Conservation (phyloP, 2,113 vertebrate genomes). For the Zosterops lateralis region DNA sequence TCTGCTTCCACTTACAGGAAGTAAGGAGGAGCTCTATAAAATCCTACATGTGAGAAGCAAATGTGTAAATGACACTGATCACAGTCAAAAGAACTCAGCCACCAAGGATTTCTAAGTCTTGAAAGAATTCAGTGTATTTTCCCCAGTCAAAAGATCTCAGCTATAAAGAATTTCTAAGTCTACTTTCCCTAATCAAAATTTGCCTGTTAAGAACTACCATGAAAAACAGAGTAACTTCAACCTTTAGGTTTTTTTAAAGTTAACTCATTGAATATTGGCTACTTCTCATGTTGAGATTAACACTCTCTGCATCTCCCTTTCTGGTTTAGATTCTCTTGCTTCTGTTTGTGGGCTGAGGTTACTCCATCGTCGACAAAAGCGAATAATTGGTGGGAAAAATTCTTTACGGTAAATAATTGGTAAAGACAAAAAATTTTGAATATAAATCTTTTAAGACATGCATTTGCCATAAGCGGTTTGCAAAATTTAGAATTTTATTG, state of each 20-base stretch:
- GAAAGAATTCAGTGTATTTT: background rate
- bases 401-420: slow-evolving; percentile 86
- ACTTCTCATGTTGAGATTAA: background rate
- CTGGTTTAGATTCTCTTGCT: slow-evolving; percentile 76
- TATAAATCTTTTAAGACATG: background rate
- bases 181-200: background rate
- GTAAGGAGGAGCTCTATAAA: background rate
- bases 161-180: background rate
- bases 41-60: background rate
- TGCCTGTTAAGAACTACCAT: background rate
- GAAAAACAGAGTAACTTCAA: background rate
- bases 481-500: background rate
- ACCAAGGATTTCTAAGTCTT: background rate
- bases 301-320: background rate
- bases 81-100: background rate
- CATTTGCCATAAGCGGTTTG: background rate
- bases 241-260: background rate
- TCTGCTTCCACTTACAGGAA: background rate
- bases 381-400: slow-evolving; percentile 95
- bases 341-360: slow-evolving; percentile 87
- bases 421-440: background rate
- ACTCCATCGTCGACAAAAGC: slow-evolving; percentile 87
- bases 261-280: background rate
- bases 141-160: background rate
- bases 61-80: background rate